These are phyloP conservation scores for Eulemur macaco DNA, from an alignment of 2,113 vertebrate species.

Conservation along the genomic window DNA sequence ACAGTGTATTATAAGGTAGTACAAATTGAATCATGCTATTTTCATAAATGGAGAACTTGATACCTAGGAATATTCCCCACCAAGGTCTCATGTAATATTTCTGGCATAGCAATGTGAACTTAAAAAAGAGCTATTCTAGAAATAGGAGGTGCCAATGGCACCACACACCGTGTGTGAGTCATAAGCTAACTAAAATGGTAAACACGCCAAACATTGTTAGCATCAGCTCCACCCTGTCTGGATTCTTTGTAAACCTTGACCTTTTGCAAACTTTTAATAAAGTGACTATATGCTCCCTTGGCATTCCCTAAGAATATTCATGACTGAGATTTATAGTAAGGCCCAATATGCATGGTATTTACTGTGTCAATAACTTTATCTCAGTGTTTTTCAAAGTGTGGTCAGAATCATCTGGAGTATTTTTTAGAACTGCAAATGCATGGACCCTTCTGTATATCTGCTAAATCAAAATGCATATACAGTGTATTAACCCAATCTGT, in stretches of 20 bases:
- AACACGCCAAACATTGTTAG: neutral
- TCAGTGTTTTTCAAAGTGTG: neutral
- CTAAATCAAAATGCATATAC: neutral
- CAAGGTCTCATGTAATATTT: neutral
- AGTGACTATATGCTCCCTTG: neutral
- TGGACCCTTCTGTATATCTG: neutral
- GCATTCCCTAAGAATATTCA: neutral
- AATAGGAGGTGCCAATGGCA: neutral
- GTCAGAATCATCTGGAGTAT: neutral
- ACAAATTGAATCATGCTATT: neutral
- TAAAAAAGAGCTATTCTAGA: neutral
- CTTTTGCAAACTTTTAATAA: neutral
- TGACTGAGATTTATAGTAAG: neutral
- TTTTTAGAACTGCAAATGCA: neutral
- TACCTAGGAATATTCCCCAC: neutral
- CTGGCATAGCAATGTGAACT: slow-evolving; percentile 1
- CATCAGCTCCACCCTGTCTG: neutral
- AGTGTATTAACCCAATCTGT: neutral
- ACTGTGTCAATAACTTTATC: neutral
- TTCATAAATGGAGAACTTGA: neutral
- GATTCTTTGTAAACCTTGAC: neutral
- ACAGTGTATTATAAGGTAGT: neutral
- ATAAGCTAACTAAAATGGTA: neutral
- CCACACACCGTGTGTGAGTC: neutral
- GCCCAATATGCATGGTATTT: neutral